These are phyloP conservation scores for Hestina assimilis DNA, from an alignment of 1,140 invertebrate genomes.

Conservation along the genomic window DNA sequence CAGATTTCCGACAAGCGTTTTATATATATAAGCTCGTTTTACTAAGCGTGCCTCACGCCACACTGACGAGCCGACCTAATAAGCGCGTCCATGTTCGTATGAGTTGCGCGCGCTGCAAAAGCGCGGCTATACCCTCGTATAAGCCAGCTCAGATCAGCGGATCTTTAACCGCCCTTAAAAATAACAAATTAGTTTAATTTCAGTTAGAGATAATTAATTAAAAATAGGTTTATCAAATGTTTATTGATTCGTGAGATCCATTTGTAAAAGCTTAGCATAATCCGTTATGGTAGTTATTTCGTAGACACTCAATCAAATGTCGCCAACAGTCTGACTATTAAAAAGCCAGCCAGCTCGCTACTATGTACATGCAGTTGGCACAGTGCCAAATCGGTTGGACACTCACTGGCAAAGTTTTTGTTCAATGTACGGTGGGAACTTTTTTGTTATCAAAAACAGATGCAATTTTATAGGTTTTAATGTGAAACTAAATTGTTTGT, in stretches of 20 bases:
- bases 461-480: slow-evolving; percentile 11
- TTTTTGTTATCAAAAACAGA: slow-evolving; percentile 18
- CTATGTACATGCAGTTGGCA: slow-evolving; percentile 37
- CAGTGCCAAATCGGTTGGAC: slow-evolving; percentile 31
- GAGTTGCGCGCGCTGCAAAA: too few relatives aligned
- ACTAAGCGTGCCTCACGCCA: too few relatives aligned
- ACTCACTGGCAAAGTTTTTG: slow-evolving; percentile 22
- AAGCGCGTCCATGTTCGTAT: too few relatives aligned
- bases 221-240: background rate
- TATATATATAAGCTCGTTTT: too few relatives aligned
- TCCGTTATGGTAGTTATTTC: slow-evolving; percentile 4
- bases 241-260: background rate
- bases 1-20: too few relatives aligned
- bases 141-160: too few relatives aligned
- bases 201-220: background rate
- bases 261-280: background rate
- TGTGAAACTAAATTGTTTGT: slow-evolving; percentile 1
- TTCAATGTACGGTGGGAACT: slow-evolving; percentile 10
- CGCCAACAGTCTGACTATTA: slow-evolving; percentile 31
- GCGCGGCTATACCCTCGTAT: too few relatives aligned
- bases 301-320: slow-evolving; percentile 30
- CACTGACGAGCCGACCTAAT: too few relatives aligned
- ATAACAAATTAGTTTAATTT: too few relatives aligned
- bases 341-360: slow-evolving; percentile 29
- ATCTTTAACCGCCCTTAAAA: too few relatives aligned